phyloP scores from a whole-genome alignment of 2,888 invertebrate species.

The Agapostemon virescens region DNA sequence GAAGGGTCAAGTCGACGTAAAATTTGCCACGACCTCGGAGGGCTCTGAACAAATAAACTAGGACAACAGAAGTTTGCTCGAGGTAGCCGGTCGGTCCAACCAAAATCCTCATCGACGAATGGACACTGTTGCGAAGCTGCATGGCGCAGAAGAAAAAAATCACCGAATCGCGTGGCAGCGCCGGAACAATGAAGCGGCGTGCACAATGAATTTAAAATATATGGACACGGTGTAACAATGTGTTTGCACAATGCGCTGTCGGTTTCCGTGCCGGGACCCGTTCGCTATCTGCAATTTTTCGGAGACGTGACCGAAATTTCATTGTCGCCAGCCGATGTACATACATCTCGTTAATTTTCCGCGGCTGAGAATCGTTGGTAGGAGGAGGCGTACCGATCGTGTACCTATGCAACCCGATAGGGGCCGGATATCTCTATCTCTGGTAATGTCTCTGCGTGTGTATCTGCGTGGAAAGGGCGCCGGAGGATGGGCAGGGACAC shows the following conservation, averaged over 20 bases:
- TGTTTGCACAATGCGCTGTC: not conserved
- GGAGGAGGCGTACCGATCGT: not conserved
- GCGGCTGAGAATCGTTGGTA: not conserved
- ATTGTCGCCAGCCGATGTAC: not conserved
- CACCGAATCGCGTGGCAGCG: too few species aligned
- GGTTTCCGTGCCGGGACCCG: not conserved
- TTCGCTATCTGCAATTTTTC: not conserved
- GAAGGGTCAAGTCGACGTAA: too few species aligned
- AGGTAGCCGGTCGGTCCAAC: too few species aligned
- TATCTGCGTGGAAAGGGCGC: not conserved
- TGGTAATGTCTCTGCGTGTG: not conserved
- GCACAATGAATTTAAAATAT: not conserved
- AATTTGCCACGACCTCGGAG: too few species aligned
- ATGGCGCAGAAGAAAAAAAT: too few species aligned
- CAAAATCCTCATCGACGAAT: too few species aligned
- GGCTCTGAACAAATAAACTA: too few species aligned
- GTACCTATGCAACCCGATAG: not conserved
- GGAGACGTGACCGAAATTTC: not conserved
- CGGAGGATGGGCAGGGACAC: not conserved
- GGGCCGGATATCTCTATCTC: not conserved
- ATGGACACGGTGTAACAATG: not conserved
- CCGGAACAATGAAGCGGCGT: not conserved
- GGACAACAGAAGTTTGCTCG: too few species aligned
- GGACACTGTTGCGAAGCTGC: too few species aligned
- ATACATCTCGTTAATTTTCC: not conserved